These are phyloP conservation scores for Apistogramma diplotaenia DNA, from an alignment of 2,113 vertebrate genomes.

Conservation along the genomic window DNA sequence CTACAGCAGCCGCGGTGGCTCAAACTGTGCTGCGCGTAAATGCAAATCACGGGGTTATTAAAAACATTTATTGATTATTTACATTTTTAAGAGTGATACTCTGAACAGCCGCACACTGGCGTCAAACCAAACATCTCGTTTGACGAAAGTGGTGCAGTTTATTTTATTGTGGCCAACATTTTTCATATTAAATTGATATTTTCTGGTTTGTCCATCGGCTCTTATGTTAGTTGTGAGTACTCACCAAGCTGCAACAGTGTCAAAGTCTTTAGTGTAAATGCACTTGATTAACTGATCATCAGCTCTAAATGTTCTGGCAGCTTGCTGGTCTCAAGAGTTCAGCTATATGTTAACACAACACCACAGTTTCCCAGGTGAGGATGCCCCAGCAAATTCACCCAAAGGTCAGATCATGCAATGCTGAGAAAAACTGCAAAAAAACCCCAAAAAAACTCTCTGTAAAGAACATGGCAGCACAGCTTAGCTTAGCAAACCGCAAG, in stretches of 20 bases:
- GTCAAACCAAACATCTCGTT: not conserved
- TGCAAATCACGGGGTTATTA: not conserved
- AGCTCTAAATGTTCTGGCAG: not conserved
- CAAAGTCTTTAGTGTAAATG: not conserved
- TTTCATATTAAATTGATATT: not conserved
- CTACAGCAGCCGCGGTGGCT: conserved; percentile 60
- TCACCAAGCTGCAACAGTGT: too few species aligned
- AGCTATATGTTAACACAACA: not conserved
- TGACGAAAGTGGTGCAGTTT: not conserved
- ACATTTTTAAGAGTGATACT: not conserved
- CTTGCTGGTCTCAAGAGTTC: not conserved
- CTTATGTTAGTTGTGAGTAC: not conserved
- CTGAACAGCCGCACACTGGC: not conserved
- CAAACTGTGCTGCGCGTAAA: conserved; percentile 13
- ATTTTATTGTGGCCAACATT: not conserved
- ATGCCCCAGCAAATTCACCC: too few species aligned
- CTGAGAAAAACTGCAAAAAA: too few species aligned
- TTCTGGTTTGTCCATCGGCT: not conserved
- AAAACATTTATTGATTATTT: not conserved
- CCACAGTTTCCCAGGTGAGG: too few species aligned
- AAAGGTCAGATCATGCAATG: too few species aligned
- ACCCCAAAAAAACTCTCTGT: too few species aligned
- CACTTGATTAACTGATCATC: not conserved
- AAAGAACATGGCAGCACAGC: not conserved
- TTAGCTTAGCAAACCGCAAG: not conserved